These are phyloP conservation scores for Athrips mouffetella DNA, from an alignment of 2,888 invertebrate species.

Conservation along the genomic window DNA sequence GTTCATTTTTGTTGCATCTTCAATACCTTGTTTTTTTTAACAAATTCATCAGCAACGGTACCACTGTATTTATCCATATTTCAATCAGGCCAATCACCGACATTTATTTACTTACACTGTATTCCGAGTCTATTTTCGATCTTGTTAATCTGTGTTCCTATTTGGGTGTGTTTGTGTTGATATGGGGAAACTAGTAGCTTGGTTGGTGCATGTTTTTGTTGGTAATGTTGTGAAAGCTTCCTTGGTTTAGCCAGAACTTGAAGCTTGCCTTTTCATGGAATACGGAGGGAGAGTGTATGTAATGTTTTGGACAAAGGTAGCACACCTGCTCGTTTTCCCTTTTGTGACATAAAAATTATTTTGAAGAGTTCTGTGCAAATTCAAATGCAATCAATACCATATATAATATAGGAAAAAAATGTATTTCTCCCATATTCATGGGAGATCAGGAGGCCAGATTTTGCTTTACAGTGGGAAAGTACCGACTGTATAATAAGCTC, in stretches of 20 bases:
- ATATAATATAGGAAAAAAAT: too few relatives aligned
- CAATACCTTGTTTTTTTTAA: too few relatives aligned
- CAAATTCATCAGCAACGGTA: constrained; percentile 27
- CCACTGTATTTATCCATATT: constrained; percentile 54
- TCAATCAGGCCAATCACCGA: constrained; percentile 60
- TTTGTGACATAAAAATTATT: background rate
- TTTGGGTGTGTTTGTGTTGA: constrained; percentile 57
- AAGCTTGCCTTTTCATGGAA: background rate
- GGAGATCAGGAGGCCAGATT: too few relatives aligned
- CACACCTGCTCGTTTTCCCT: background rate
- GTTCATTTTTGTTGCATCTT: too few relatives aligned
- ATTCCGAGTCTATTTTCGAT: constrained; percentile 58
- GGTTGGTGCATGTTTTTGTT: constrained; percentile 19
- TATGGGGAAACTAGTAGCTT: constrained; percentile 44
- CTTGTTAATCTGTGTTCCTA: constrained; percentile 55
- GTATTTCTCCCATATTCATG: too few relatives aligned
- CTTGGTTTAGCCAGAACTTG: background rate
- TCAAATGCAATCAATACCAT: background rate
- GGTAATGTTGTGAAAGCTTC: constrained; percentile 10
- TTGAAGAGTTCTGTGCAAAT: background rate
- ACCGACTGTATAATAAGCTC: too few relatives aligned
- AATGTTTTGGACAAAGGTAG: background rate
- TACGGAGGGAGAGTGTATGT: too few relatives aligned
- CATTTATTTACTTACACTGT: constrained; percentile 54
- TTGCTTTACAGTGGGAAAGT: too few relatives aligned